Evolutionary conservation across 2,888 invertebrate genomes (phyloP).

Genomic region (Ophioninae sp.): DNA sequence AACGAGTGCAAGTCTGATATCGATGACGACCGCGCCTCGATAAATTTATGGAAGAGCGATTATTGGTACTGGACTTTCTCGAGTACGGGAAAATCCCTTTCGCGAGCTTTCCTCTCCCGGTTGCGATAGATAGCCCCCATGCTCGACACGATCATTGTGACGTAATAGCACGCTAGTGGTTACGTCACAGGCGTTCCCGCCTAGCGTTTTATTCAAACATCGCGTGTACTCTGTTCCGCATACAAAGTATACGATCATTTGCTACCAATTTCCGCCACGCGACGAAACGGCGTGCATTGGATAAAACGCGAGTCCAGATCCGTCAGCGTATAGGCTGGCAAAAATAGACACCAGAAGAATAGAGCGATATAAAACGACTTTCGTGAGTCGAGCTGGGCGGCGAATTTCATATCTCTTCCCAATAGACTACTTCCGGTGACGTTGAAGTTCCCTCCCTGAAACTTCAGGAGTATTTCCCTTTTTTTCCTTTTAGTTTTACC

Average conservation of each 20-base stretch:
- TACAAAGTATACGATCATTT: constrained; percentile 53
- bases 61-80: constrained; percentile 35
- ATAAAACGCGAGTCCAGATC: constrained; percentile 19
- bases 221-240: constrained; percentile 48
- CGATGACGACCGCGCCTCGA: constrained; percentile 40
- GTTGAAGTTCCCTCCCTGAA: constrained; percentile 7
- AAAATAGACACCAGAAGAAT: not conserved
- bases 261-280: constrained; percentile 63
- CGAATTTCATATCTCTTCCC: constrained; percentile 19
- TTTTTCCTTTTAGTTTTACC: not conserved
- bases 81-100: not conserved
- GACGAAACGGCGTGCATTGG: constrained; percentile 45
- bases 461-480: not conserved
- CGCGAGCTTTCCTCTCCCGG: not conserved
- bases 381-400: not conserved
- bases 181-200: constrained; percentile 55
- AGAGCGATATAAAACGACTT: constrained; percentile 6
- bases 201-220: constrained; percentile 54
- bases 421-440: constrained; percentile 32
- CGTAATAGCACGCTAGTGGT: constrained; percentile 61
- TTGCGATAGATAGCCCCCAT: constrained; percentile 1
- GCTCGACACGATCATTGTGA: constrained; percentile 47
- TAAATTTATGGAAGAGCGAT: constrained; percentile 55
- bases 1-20: constrained; percentile 13
- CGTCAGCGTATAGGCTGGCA: not conserved